Base-by-base conservation (phyloP, 2,888 invertebrate genomes). In the Metellina segmentata region DNA sequence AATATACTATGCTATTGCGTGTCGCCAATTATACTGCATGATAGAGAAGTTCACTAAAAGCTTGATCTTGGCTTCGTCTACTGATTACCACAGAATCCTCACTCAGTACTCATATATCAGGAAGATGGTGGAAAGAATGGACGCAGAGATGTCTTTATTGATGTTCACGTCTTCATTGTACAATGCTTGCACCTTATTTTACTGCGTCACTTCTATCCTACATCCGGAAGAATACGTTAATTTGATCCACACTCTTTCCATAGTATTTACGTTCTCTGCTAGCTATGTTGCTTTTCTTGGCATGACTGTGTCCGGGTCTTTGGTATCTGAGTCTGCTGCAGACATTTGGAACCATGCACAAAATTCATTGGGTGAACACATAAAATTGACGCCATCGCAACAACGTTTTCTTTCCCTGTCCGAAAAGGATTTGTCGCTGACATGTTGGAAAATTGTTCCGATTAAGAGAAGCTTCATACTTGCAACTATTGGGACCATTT, bases 381-480 rank as follows among this genome's bases (percentile, higher is more conserved):
- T 6, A 11, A 9, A 20, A 34, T 13, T 48, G 48, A 20, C 74
- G 11, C 8, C 8, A 6, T 13, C 20, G 13, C 74, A 20, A 11
- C 34, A 48, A 16, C 74, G 48, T 7, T 74, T 74, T 34, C 13
- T 61, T 6, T 74, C 51, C 0, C 4, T 75, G 1, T 11, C 51
- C n/a, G 19, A 75, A 13, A 85, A 74, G 16, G 53, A 13, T 13
- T 5, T 85, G 9, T 75, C 4, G n/a, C 34, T 85, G 34, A 85
- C 85, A 7, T 72, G 53, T 0, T 85, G 85, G 85, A 74, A 74
- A 74, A 72, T 85, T 34, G 74, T 85, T 19, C 85, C 85, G 0
- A 7, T 85, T 4, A 85, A 8, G 34, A 85, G 85, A 75, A 75
- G 34, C 53, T 85, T 75, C 20, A 34, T 75, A n/a, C 16, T 85